These are phyloP conservation scores for Andrena trimmerana DNA, from an alignment of 2,888 invertebrate species.

Conservation along the genomic window DNA sequence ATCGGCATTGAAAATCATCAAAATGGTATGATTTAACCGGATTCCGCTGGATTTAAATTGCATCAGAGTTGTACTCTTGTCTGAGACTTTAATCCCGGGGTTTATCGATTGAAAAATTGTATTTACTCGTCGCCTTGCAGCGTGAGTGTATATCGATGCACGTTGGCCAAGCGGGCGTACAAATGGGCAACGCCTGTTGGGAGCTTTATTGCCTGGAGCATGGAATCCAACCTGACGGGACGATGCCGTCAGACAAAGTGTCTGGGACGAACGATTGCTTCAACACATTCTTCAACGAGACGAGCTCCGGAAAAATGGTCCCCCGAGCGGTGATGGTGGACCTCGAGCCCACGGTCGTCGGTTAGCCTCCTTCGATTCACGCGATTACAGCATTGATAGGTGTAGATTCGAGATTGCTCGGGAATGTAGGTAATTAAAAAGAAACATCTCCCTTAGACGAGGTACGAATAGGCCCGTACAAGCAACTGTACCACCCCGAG, in stretches of 20 bases:
- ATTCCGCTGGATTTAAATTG: background rate
- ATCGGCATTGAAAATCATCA: constrained; percentile 20
- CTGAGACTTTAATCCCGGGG: background rate
- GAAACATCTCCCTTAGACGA: constrained; percentile 87
- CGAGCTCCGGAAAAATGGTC: constrained; percentile 94
- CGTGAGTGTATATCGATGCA: constrained; percentile 95
- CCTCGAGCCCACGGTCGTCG: constrained; percentile 95
- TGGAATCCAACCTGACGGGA: constrained; percentile 93
- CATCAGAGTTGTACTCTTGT: background rate
- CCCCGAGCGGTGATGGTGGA: constrained; percentile 95
- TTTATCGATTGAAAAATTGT: background rate
- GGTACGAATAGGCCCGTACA: constrained; percentile 93
- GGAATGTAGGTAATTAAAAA: background rate
- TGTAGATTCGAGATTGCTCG: background rate
- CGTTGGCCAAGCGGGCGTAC: constrained; percentile 94
- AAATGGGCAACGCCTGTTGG: constrained; percentile 95
- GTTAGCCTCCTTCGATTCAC: constrained; percentile 81
- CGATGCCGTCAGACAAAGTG: constrained; percentile 87
- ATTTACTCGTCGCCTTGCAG: constrained; percentile 84
- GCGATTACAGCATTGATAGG: background rate
- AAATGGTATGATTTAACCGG: constrained; percentile 53
- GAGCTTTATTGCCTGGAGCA: constrained; percentile 94
- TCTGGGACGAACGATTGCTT: constrained; percentile 86
- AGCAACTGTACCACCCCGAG: constrained; percentile 95
- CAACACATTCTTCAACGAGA: constrained; percentile 94